Evolutionary conservation across 2,888 invertebrate species (phyloP).

Genomic region (Podabrus alpinus): DNA sequence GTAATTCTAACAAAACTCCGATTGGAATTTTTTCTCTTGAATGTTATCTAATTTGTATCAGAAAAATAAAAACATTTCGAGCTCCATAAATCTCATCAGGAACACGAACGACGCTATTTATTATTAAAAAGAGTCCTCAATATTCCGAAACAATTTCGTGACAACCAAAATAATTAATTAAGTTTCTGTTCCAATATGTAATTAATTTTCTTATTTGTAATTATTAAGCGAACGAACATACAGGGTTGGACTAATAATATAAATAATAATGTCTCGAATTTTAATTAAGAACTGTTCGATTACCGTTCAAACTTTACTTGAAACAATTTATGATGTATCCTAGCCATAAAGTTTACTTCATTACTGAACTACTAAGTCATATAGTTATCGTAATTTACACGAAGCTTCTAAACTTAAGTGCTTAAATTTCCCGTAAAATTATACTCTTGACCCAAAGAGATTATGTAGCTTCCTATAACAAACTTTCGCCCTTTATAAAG

Average conservation of each 20-base stretch:
- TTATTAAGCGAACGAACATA: not conserved
- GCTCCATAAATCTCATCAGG: too few relatives aligned
- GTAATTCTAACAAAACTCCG: not conserved
- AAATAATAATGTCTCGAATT: not conserved
- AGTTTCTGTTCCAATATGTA: not conserved
- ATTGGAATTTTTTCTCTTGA: not conserved
- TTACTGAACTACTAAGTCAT: conserved; percentile 2
- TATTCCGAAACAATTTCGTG: too few relatives aligned
- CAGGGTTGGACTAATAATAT: not conserved
- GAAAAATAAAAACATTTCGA: too few relatives aligned
- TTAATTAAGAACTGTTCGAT: not conserved
- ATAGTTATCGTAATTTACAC: conserved; percentile 3
- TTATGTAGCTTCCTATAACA: not conserved
- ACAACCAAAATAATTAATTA: not conserved
- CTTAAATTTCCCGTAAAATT: conserved; percentile 13
- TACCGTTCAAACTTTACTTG: not conserved
- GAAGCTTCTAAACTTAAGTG: conserved; percentile 3
- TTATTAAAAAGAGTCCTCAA: too few relatives aligned
- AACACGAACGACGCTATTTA: too few relatives aligned
- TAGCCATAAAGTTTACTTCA: not conserved
- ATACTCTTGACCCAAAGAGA: conserved; percentile 10
- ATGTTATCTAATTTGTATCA: too few relatives aligned
- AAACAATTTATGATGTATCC: not conserved
- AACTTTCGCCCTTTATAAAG: not conserved
- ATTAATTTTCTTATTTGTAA: not conserved